phyloP scores from a whole-genome alignment of 2,888 invertebrate genomes.

The Phortica magna region DNA sequence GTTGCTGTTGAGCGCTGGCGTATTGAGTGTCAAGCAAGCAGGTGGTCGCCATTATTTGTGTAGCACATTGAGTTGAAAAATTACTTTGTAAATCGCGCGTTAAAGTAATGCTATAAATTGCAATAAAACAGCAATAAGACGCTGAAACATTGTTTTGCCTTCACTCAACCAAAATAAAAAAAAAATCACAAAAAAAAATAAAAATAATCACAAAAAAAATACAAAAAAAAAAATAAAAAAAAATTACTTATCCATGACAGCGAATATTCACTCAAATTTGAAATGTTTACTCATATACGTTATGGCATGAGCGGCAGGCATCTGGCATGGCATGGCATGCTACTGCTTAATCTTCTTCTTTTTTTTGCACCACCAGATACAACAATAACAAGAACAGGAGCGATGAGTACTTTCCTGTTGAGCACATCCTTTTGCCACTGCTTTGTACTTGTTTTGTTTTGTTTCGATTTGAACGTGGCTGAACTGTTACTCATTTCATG shows the following conservation, averaged over 20 bases:
- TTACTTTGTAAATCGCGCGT: conserved; percentile 69
- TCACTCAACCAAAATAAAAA: conserved; percentile 1
- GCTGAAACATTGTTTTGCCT: conserved; percentile 18
- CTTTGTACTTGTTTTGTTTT: background rate
- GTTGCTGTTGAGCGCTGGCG: background rate
- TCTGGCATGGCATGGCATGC: too few species aligned
- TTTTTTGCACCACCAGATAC: background rate
- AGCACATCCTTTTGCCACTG: conserved; percentile 17
- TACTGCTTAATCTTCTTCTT: background rate
- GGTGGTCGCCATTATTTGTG: conserved; percentile 64
- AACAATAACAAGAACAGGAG: too few species aligned
- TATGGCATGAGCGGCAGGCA: background rate
- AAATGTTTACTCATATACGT: background rate
- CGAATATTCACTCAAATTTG: background rate
- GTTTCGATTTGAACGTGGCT: background rate
- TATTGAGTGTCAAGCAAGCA: conserved; percentile 42
- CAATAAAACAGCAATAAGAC: conserved; percentile 29
- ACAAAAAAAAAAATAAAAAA: background rate
- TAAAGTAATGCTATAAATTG: conserved; percentile 45
- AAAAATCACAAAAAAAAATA: background rate
- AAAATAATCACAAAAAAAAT: conserved; percentile 7
- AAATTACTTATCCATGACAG: background rate
- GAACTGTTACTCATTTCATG: conserved; percentile 22
- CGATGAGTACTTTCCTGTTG: conserved; percentile 4
- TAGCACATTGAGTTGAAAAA: conserved; percentile 68